Percentiles rank a stretch among this genome's conserved stretches.
Conservation (phyloP, 2,113 vertebrate species). For the Menura novaehollandiae region DNA sequence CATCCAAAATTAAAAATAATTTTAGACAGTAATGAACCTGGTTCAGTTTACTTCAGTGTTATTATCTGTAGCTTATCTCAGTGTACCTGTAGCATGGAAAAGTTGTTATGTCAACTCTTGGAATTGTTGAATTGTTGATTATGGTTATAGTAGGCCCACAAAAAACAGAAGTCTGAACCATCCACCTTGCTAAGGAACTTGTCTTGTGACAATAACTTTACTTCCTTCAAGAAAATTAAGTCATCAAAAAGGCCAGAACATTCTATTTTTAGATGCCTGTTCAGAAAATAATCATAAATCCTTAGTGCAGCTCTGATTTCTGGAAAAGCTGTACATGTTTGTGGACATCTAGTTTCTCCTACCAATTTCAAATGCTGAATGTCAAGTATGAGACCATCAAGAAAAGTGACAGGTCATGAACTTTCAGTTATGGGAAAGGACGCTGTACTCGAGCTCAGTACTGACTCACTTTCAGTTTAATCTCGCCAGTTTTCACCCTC, state of each 20-base stretch:
- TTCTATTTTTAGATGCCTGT: not conserved
- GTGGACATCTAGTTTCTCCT: not conserved
- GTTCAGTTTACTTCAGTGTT: not conserved
- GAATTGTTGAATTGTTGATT: not conserved
- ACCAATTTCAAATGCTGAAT: not conserved
- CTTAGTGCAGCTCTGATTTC: not conserved
- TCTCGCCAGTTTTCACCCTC: not conserved
- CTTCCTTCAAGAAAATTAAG: not conserved
- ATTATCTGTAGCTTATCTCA: not conserved
- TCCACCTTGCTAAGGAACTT: not conserved
- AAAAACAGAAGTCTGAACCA: not conserved
- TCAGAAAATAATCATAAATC: not conserved
- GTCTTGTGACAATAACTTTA: not conserved
- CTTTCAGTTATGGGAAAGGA: not conserved
- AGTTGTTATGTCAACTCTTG: not conserved
- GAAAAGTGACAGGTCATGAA: not conserved
- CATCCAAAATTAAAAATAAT: not conserved
- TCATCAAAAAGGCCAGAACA: not conserved
- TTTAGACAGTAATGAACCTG: not conserved
- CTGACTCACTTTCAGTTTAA: not conserved
- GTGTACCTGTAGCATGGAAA: not conserved
- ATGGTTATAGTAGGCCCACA: not conserved
- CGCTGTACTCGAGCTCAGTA: accelerated
- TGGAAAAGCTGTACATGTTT: not conserved
- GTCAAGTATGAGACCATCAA: not conserved